These are phyloP conservation scores for Adelognathus sp. DNA, from an alignment of 2,888 invertebrate genomes.

Conservation along the genomic window DNA sequence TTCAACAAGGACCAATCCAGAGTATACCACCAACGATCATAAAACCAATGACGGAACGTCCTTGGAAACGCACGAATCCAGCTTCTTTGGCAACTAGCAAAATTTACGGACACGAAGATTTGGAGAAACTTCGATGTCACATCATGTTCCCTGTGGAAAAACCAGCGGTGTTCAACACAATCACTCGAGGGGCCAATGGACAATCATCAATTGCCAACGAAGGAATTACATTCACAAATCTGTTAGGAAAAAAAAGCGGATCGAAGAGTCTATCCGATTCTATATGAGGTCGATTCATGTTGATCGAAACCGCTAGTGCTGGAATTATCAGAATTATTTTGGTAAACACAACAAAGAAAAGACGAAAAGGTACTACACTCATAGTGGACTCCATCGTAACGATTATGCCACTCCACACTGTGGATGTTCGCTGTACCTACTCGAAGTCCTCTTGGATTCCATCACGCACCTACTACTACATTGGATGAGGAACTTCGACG, in stretches of 20 bases:
- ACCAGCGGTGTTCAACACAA: constrained; percentile 34
- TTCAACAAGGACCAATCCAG: constrained; percentile 37
- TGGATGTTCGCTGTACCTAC: not conserved
- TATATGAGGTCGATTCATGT: constrained; percentile 30
- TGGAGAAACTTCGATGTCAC: constrained; percentile 37
- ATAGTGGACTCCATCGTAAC: not conserved
- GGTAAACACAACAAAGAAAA: no score
- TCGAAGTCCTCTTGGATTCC: constrained; percentile 16
- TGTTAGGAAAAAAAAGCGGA: not conserved
- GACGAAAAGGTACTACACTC: constrained; percentile 19
- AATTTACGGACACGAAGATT: constrained; percentile 49
- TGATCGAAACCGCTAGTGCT: constrained; percentile 45
- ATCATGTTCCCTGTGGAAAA: constrained; percentile 56
- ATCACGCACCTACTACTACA: not conserved
- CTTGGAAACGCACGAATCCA: constrained; percentile 57
- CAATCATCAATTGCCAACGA: not conserved
- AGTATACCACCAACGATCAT: constrained; percentile 30
- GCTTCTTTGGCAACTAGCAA: constrained; percentile 50
- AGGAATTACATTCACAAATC: not conserved
- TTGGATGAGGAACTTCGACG: not conserved
- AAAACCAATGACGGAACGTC: constrained; percentile 36
- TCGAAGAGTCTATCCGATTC: constrained; percentile 23
- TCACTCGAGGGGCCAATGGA: not conserved
- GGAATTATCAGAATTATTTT: constrained; percentile 44
- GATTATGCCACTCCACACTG: constrained; percentile 8